phyloP scores from a whole-genome alignment of 1,140 invertebrate genomes.

The Micrasema longulum region DNA sequence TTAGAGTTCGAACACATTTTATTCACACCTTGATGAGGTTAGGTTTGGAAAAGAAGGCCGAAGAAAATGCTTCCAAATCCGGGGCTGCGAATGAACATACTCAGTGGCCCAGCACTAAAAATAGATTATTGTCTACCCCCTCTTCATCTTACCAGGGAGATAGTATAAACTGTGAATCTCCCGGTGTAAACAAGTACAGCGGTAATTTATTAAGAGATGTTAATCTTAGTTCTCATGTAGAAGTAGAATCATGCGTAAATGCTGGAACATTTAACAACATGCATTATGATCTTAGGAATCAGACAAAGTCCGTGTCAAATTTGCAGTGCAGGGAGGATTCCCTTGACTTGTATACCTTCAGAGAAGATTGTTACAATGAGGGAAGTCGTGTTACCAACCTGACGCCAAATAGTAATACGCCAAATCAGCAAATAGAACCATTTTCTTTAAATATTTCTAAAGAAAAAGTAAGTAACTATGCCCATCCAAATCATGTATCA shows the following conservation, averaged over 20 bases:
- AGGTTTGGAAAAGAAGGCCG: conserved; percentile 80
- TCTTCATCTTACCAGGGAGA: conserved; percentile 27
- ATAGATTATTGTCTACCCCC: conserved; percentile 43
- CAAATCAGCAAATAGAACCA: conserved; percentile 51
- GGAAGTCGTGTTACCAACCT: conserved; percentile 62
- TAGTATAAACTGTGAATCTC: conserved; percentile 10
- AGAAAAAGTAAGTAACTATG: conserved; percentile 62
- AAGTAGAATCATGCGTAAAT: conserved; percentile 73
- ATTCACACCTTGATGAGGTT: conserved; percentile 96
- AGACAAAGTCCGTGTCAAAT: conserved; percentile 57
- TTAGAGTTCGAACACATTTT: conserved; percentile 96
- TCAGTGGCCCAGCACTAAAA: conserved; percentile 42
- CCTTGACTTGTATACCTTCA: conserved; percentile 74
- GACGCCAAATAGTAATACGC: conserved; percentile 6
- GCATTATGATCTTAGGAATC: conserved; percentile 67
- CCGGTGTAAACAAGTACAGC: conserved; percentile 57
- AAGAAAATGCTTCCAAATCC: conserved; percentile 58
- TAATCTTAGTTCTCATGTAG: conserved; percentile 68
- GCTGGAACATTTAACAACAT: conserved; percentile 75
- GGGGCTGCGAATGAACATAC: conserved; percentile 40
- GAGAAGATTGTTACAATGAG: conserved; percentile 76
- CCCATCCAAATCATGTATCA: conserved; percentile 57
- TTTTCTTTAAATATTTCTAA: conserved; percentile 62
- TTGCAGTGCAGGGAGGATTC: conserved; percentile 72
- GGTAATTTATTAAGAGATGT: conserved; percentile 68